Conservation (phyloP, 2,113 vertebrate genomes). For the Malurus melanocephalus region DNA sequence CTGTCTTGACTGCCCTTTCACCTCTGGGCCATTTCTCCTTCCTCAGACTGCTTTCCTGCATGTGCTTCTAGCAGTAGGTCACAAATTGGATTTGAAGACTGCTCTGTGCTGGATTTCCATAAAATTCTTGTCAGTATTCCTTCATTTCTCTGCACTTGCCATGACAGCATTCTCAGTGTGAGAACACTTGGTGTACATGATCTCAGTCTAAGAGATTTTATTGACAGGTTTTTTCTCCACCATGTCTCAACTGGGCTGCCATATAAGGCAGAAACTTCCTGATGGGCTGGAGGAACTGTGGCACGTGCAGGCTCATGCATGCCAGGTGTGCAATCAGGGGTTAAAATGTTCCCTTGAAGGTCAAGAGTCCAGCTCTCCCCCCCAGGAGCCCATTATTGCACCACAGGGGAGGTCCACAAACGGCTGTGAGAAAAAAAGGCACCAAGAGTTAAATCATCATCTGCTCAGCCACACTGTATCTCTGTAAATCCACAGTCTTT, state of each 20-base stretch:
- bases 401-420: background rate
- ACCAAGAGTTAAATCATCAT: background rate
- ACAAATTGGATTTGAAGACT: background rate
- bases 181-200: rapidly evolving
- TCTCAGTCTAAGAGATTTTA: background rate
- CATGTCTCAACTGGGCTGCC: background rate
- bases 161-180: too few species aligned
- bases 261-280: background rate
- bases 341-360: background rate
- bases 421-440: background rate
- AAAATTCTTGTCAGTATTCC: background rate
- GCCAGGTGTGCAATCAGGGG: background rate
- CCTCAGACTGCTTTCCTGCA: background rate
- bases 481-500: background rate
- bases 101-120: background rate
- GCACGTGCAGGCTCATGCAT: background rate
- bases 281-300: background rate
- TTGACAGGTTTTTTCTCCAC: background rate
- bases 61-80: background rate
- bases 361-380: background rate
- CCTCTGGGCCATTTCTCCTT: background rate
- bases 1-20: background rate
- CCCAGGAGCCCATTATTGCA: background rate
- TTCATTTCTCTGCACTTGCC: background rate
- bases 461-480: background rate